phyloP scores from a whole-genome alignment of 2,797 vertebrate genomes.

The Oophaga sylvatica region DNA sequence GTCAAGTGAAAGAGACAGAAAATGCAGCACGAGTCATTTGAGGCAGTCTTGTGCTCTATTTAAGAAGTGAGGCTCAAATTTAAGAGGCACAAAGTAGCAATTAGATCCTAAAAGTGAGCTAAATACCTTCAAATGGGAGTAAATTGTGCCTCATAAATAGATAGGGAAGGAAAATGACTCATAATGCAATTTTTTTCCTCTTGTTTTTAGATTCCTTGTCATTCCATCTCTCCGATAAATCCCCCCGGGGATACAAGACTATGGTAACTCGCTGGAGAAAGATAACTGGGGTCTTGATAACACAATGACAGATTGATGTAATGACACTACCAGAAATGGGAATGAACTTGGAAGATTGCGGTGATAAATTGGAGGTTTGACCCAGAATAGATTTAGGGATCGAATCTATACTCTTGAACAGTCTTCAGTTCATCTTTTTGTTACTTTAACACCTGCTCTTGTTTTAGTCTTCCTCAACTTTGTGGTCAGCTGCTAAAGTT shows the following conservation, averaged over 20 bases:
- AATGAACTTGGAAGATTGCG: constrained; percentile 26
- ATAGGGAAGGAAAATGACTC: background rate
- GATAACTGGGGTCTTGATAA: constrained; percentile 17
- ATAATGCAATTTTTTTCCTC: background rate
- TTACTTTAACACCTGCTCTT: background rate
- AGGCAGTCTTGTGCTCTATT: constrained; percentile 53
- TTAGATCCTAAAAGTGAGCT: constrained; percentile 45
- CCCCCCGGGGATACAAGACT: constrained; percentile 44
- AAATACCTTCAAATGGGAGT: constrained; percentile 48
- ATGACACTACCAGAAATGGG: constrained; percentile 10
- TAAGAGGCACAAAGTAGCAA: constrained; percentile 38
- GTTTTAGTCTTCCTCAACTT: background rate
- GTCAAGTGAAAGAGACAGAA: constrained; percentile 52
- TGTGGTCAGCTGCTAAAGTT: constrained; percentile 1
- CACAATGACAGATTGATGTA: constrained; percentile 38
- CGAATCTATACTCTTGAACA: background rate
- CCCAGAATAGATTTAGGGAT: background rate
- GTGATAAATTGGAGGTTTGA: background rate
- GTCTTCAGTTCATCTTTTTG: constrained; percentile 4
- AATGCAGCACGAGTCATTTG: constrained; percentile 50
- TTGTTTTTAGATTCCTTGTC: constrained; percentile 18
- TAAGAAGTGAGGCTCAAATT: constrained; percentile 28
- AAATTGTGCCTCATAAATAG: constrained; percentile 25
- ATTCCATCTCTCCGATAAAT: constrained; percentile 36
- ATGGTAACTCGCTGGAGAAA: constrained; percentile 2